phyloP scores from a whole-genome alignment of 2,888 invertebrate species.

The Rhimphoctona megacephalus region DNA sequence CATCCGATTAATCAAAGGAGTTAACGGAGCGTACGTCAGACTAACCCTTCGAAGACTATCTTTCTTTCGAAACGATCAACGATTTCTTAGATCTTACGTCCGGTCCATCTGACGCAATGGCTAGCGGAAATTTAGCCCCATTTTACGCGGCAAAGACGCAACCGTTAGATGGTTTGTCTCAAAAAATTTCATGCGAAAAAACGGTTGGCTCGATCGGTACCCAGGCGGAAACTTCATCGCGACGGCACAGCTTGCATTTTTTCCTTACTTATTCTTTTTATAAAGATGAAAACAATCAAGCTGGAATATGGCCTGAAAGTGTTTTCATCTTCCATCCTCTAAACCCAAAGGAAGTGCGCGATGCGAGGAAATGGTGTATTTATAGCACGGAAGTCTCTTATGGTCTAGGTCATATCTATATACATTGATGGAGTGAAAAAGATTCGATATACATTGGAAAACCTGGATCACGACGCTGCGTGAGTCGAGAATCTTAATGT shows the following conservation, averaged over 20 bases:
- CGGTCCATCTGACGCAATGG: not conserved
- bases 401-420: not conserved
- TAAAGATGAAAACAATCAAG: not conserved
- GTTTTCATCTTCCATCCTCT: not conserved
- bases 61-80: slow-evolving; percentile 12
- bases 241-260: slow-evolving; percentile 1
- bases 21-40: slow-evolving; percentile 22
- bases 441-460: not conserved
- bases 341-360: not conserved
- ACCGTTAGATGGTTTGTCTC: not conserved
- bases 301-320: not conserved
- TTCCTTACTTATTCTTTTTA: not conserved
- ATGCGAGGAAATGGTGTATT: not conserved
- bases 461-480: not conserved
- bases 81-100: not conserved
- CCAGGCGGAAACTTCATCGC: slow-evolving; percentile 5
- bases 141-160: not conserved
- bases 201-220: not conserved
- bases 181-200: not conserved
- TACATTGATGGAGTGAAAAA: slow-evolving; percentile 7
- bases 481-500: not conserved
- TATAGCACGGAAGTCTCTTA: not conserved
- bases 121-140: slow-evolving; percentile 1
- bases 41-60: not conserved
- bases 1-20: slow-evolving; percentile 34